phyloP scores from a whole-genome alignment of 2,797 vertebrate genomes.

The Ptychadena robeensis region DNA sequence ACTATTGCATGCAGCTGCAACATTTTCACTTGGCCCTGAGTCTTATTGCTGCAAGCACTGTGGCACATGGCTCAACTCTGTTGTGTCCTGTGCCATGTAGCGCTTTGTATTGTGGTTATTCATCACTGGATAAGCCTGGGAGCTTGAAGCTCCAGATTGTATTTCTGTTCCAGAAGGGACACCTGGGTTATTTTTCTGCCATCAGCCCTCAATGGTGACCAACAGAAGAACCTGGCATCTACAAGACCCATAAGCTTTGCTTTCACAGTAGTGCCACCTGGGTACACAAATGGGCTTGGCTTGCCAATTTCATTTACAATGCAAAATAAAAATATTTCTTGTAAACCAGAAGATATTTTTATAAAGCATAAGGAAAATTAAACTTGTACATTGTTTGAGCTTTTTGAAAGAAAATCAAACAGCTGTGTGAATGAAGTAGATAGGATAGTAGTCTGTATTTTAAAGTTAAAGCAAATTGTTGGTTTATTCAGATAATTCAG shows the following conservation, averaged over 20 bases:
- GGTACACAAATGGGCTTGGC: conserved; percentile 26
- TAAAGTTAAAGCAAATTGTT: neutral
- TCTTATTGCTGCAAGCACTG: conserved; percentile 40
- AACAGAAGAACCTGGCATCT: conserved; percentile 25
- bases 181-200: conserved; percentile 59
- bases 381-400: neutral
- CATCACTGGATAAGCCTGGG: neutral
- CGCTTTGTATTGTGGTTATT: conserved; percentile 1
- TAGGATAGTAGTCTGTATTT: neutral
- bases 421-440: neutral
- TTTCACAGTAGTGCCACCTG: conserved; percentile 60
- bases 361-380: neutral
- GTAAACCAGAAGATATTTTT: conserved; percentile 10
- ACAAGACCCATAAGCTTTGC: conserved; percentile 30
- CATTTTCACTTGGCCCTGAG: conserved; percentile 58
- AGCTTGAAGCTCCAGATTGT: conserved; percentile 61
- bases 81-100: conserved; percentile 42
- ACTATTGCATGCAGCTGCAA: conserved; percentile 59
- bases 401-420: neutral
- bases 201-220: conserved; percentile 44
- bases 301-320: conserved; percentile 51
- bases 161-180: conserved; percentile 50
- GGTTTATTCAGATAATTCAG: neutral
- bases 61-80: conserved; percentile 61
- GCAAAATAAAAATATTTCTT: conserved; percentile 25